These are phyloP conservation scores for Pammene aurita DNA, from an alignment of 2,888 invertebrate genomes.

Conservation along the genomic window DNA sequence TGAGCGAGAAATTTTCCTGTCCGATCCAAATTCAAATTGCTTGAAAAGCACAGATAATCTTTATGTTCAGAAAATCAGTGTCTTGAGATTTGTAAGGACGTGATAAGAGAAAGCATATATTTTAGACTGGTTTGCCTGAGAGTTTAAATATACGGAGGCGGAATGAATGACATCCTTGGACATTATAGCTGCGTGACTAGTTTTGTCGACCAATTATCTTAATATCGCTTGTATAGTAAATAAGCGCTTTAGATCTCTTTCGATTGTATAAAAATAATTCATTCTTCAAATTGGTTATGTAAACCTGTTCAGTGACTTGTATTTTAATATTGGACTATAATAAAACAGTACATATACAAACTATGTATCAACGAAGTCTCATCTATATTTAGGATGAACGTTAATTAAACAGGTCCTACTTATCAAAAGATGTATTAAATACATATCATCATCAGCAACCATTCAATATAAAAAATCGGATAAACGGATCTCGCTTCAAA, in stretches of 20 bases:
- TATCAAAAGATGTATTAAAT: not conserved
- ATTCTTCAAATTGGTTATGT: no score
- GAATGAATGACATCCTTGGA: not conserved
- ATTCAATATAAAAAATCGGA: constrained; percentile 17
- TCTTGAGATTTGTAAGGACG: not conserved
- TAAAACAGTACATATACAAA: no score
- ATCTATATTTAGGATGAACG: no score
- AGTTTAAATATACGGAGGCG: not conserved
- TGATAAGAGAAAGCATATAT: not conserved
- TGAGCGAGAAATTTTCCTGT: not conserved
- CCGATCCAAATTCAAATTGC: not conserved
- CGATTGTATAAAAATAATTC: no score
- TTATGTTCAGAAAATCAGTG: not conserved
- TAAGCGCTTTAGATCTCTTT: no score
- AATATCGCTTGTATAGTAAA: not conserved
- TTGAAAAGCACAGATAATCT: not conserved
- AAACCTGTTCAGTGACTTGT: no score
- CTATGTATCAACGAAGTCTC: no score
- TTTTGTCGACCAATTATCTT: not conserved
- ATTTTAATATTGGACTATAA: no score
- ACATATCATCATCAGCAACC: not conserved
- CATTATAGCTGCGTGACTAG: not conserved
- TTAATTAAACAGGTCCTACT: no score
- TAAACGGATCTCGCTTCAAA: constrained; percentile 19
- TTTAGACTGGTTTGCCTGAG: not conserved